Evolutionary conservation across 1,140 invertebrate species (phyloP).

Genomic region (Drosophila willistoni): DNA sequence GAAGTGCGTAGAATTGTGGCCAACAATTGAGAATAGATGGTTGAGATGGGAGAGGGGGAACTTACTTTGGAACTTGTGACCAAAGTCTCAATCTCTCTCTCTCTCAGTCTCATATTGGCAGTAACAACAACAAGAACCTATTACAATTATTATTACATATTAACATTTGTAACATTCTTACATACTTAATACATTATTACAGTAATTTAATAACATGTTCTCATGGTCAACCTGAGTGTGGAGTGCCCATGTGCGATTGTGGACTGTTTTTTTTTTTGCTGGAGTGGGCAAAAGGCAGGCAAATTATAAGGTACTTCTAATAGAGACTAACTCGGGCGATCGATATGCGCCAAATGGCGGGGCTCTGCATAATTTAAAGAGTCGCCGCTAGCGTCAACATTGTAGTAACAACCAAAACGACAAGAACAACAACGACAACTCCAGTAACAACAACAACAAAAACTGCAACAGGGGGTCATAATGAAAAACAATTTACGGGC

Average conservation of each 20-base stretch:
- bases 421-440: constrained; percentile 21
- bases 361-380: constrained; percentile 76
- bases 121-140: constrained; percentile 41
- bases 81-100: constrained; percentile 50
- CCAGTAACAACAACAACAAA: constrained; percentile 16
- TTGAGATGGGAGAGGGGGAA: not conserved
- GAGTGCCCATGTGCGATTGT: constrained; percentile 20
- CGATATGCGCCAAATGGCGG: constrained; percentile 43
- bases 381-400: constrained; percentile 66
- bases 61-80: constrained; percentile 24
- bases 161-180: constrained; percentile 83
- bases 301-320: constrained; percentile 22
- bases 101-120: constrained; percentile 27
- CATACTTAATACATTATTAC: constrained; percentile 81
- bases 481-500: constrained; percentile 73
- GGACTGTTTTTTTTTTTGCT: constrained; percentile 5
- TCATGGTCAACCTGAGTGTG: constrained; percentile 78
- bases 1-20: constrained; percentile 51
- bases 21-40: not conserved
- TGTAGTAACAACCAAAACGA: constrained; percentile 42
- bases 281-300: constrained; percentile 39
- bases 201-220: constrained; percentile 83
- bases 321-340: constrained; percentile 22
- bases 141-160: constrained; percentile 80
- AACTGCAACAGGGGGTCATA: constrained; percentile 52